These are phyloP conservation scores for Eledone cirrhosa DNA, from an alignment of 2,888 invertebrate genomes.

Conservation along the genomic window DNA sequence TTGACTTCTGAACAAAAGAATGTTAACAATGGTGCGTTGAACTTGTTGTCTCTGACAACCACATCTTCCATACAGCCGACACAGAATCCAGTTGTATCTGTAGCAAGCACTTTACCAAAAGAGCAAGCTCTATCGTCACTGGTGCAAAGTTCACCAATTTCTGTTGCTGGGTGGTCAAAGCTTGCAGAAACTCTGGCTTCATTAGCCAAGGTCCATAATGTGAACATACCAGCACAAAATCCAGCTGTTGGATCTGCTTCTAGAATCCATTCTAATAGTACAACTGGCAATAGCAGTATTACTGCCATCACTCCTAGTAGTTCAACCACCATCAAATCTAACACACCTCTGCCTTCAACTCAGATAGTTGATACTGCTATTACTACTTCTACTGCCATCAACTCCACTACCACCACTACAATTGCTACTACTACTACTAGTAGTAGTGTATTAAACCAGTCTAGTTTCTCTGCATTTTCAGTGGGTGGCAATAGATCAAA, in stretches of 20 bases:
- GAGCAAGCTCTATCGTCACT: constrained; percentile 20
- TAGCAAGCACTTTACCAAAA: neutral
- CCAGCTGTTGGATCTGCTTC: neutral
- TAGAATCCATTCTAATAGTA: too few relatives aligned
- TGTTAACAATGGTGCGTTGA: neutral
- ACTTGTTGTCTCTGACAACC: neutral
- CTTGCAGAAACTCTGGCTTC: constrained; percentile 15
- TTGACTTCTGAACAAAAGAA: neutral
- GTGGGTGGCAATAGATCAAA: neutral
- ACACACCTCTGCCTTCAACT: neutral
- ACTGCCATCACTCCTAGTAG: neutral
- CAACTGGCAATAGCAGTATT: too few relatives aligned
- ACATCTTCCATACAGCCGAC: neutral
- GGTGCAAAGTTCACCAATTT: constrained; percentile 18
- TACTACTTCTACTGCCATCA: neutral
- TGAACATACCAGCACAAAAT: neutral
- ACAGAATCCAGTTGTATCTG: neutral
- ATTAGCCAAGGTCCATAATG: neutral
- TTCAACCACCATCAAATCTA: neutral
- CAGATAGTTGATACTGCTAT: neutral
- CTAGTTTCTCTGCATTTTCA: constrained; percentile 12
- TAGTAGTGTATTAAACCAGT: neutral
- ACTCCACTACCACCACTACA: neutral
- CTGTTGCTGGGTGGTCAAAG: constrained; percentile 17
- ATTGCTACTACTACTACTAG: constrained; percentile 1